Evolutionary conservation across 2,113 vertebrate genomes (phyloP), one percentile per base, ranked within the genome.

Genomic region (Geothlypis trichas): DNA sequence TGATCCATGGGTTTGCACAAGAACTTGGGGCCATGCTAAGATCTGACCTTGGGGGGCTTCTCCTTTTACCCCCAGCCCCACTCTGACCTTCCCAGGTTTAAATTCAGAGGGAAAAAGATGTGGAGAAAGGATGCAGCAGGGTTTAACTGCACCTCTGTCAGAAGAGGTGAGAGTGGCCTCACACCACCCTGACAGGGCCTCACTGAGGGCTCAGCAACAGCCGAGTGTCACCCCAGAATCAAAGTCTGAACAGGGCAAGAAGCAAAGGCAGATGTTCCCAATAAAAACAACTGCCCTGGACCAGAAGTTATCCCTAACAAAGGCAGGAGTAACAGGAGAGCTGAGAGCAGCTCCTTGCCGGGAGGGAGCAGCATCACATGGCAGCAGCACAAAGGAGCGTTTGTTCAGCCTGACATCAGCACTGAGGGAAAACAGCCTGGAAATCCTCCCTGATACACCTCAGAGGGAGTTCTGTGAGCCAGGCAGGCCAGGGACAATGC

Each of bases 101-200:
- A 94, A 54, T 51, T 61, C 30, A 33, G 46, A 71, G 30, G 41
- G n/a, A 2, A 66, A 35, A 69, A 51, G 37, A 22, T 2, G 39
- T 27, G 51, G 41, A 27, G 41, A 73, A 67, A 28, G 46, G 46
- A 58, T 0, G 3, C 10, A 68, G 83, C 11, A 21, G 12, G 1
- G 42, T 9, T 61, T 31, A 44, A 20, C 0, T 15, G 19, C 31
- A 12, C 55, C 39, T 27, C 55, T 67, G 52, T 5, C 74, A 90
- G 39, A 7, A 35, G 4, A 58, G n/a, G 19, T 0, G 11, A 1
- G 2, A 41, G 67, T 0, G 3, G 46, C 69, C 30, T 14, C 4
- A 1, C 8, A 16, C 52, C 67, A 68, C 57, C 15, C 5, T 0
- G 2, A 19, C 0, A 72, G 49, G 13, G 35, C 16, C 58, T 41